These are phyloP conservation scores for Hippocampus kuda DNA, from an alignment of 2,797 vertebrate species.

Conservation along the genomic window DNA sequence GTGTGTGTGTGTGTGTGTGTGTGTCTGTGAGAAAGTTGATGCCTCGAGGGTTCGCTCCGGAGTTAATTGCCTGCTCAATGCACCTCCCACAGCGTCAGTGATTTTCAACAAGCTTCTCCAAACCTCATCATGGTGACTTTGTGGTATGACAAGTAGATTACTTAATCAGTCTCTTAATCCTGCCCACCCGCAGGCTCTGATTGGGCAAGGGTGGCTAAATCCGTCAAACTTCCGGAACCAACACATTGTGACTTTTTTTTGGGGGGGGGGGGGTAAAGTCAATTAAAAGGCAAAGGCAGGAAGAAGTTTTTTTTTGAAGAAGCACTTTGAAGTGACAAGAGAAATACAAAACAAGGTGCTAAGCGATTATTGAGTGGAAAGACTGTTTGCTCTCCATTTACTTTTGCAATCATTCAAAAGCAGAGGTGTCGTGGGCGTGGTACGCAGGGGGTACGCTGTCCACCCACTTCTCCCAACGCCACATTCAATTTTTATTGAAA, in stretches of 20 bases:
- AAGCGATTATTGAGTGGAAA: background rate
- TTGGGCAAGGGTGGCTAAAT: background rate
- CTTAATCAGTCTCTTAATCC: constrained; percentile 3
- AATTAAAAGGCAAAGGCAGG: background rate
- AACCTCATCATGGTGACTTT: constrained; percentile 5
- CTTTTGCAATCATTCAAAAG: background rate
- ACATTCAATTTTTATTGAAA: no score
- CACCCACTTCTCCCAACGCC: no score
- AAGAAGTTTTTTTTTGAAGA: background rate
- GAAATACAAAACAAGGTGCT: background rate
- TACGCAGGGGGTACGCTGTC: no score
- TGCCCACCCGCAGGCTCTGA: background rate
- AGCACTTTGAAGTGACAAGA: background rate
- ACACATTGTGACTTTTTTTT: background rate
- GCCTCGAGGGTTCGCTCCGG: constrained; percentile 2
- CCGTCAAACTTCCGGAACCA: background rate
- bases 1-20: background rate
- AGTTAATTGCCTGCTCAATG: constrained; percentile 9
- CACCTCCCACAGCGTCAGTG: constrained; percentile 7
- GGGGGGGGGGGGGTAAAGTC: background rate
- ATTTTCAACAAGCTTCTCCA: constrained; percentile 4
- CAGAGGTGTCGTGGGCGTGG: no score
- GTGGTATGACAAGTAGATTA: constrained; percentile 1
- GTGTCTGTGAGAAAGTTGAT: background rate
- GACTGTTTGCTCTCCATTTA: background rate